These are phyloP conservation scores for Papilio machaon DNA, from an alignment of 1,140 invertebrate species.

Conservation along the genomic window DNA sequence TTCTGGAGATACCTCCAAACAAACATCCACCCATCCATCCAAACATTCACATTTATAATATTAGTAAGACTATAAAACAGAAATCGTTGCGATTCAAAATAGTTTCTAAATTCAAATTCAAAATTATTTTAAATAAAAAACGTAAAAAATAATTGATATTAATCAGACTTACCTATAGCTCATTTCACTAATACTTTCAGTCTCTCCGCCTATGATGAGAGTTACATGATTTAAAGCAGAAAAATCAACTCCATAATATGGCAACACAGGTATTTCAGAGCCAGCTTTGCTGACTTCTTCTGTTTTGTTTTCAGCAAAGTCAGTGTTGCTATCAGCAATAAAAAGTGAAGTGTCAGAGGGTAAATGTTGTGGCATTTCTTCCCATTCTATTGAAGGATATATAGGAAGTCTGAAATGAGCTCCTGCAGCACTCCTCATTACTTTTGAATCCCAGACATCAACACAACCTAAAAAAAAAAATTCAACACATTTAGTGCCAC, in stretches of 20 bases:
- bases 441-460: constrained; percentile 94
- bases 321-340: constrained; percentile 87
- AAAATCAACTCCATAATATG: constrained; percentile 86
- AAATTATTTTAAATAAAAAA: too few species aligned
- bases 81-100: too few species aligned
- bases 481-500: constrained; percentile 21
- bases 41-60: too few species aligned
- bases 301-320: constrained; percentile 46
- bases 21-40: too few species aligned
- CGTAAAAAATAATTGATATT: too few species aligned
- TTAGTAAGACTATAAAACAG: too few species aligned
- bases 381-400: constrained; percentile 84
- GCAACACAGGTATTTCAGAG: constrained; percentile 80
- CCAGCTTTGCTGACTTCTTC: constrained; percentile 52
- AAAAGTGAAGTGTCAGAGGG: constrained; percentile 83
- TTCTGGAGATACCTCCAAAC: too few species aligned
- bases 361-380: constrained; percentile 83
- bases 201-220: constrained; percentile 94
- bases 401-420: constrained; percentile 92
- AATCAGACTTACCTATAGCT: constrained; percentile 67
- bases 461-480: constrained; percentile 87
- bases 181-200: constrained; percentile 89
- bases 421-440: constrained; percentile 90
- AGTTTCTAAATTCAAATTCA: too few species aligned
- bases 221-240: constrained; percentile 80